phyloP scores from a whole-genome alignment of 1,140 invertebrate genomes.

The Cepaea nemoralis region DNA sequence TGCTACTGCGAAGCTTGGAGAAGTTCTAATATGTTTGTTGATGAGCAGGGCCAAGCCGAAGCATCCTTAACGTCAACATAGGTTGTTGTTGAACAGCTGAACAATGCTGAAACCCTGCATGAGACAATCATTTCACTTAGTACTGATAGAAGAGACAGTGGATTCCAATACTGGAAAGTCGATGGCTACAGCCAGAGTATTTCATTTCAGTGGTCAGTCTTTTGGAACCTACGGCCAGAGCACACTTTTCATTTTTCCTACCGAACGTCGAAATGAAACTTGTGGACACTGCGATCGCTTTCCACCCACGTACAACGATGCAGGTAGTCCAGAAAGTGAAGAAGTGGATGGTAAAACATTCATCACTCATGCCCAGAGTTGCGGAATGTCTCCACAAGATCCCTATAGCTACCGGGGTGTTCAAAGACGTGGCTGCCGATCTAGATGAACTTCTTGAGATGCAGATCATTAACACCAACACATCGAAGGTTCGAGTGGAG shows the following conservation, averaged over 20 bases:
- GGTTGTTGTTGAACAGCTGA: conserved; percentile 36
- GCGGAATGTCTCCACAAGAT: conserved; percentile 35
- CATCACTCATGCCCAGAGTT: conserved; percentile 27
- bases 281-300: conserved; percentile 14
- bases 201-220: conserved; percentile 12
- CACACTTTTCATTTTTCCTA: conserved; percentile 37
- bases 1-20: conserved; percentile 5
- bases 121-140: conserved; percentile 30
- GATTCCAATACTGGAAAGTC: conserved; percentile 13
- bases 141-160: conserved; percentile 33
- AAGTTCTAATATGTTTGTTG: conserved; percentile 15
- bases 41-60: conserved; percentile 36
- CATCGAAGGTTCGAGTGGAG: conserved; percentile 8
- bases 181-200: conserved; percentile 27
- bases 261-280: conserved; percentile 31
- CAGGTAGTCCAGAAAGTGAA: conserved; percentile 13
- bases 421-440: conserved; percentile 31
- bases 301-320: conserved; percentile 27
- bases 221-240: conserved; percentile 2
- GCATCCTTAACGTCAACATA: conserved; percentile 13
- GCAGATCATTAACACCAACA: conserved; percentile 23
- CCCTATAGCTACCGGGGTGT: background rate
- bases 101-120: background rate
- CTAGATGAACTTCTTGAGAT: conserved; percentile 31
- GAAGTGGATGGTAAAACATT: conserved; percentile 35